These are phyloP conservation scores for Gallinago jamesoni DNA, from an alignment of 2,113 vertebrate genomes.

Conservation along the genomic window DNA sequence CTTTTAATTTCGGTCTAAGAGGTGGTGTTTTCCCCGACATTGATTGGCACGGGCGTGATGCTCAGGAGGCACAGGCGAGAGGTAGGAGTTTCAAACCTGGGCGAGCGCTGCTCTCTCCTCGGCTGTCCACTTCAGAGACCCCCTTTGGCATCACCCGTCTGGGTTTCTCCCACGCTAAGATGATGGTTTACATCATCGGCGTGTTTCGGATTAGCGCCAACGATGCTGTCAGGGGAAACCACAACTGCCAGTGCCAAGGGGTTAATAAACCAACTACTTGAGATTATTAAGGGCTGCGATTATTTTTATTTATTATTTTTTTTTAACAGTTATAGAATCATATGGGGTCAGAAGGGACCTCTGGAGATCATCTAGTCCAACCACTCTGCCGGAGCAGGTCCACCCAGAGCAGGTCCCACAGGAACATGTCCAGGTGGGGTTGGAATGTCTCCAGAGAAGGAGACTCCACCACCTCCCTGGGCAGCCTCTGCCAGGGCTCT, in stretches of 20 bases:
- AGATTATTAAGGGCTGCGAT: conserved; percentile 24
- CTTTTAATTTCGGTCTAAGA: neutral
- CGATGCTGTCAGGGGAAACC: neutral
- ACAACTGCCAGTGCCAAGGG: conserved; percentile 14
- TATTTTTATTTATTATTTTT: neutral
- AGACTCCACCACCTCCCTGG: too few relatives aligned
- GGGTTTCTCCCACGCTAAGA: neutral
- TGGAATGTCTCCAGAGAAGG: too few relatives aligned
- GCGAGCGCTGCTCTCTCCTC: neutral
- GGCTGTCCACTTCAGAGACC: neutral
- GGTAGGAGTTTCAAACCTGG: neutral
- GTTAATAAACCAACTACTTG: conserved; percentile 37
- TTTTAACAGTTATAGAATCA: neutral
- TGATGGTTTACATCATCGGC: neutral
- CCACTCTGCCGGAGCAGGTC: too few relatives aligned
- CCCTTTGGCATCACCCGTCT: neutral
- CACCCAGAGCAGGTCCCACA: too few relatives aligned
- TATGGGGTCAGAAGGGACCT: too few relatives aligned
- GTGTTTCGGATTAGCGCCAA: neutral
- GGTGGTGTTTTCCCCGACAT: neutral
- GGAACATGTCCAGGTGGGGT: too few relatives aligned
- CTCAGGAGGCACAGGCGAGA: neutral
- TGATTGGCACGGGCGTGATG: neutral
- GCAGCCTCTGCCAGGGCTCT: too few relatives aligned
- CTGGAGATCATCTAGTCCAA: too few relatives aligned